Base-by-base conservation (phyloP, 2,797 vertebrate genomes). In the Sebastes nivosus region DNA sequence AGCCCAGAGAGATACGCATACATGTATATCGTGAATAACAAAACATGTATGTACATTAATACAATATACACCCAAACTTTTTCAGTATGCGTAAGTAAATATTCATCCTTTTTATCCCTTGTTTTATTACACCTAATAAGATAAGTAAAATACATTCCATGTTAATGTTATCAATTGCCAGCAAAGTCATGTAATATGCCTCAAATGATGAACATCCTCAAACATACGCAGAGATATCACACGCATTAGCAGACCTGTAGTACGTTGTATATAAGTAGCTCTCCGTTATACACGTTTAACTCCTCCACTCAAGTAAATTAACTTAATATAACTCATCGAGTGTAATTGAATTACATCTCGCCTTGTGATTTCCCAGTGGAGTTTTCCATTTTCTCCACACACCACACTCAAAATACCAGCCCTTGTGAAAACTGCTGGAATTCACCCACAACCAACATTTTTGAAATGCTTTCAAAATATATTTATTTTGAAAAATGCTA, bases 401-500 rank as follows among this genome's bases (percentile, higher is more conserved):
- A 13, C 75, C 54, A 14, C 50, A 8, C 32, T 83, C 66, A 12
- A 27, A 86, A 73, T 22, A 57, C 64, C 72, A 64, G 30, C 36
- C n/a, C 68, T 64, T 2, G 10, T 68, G 75, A 83, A 67, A 69
- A 58, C 36, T 63, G 67, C 66, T 78, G 82, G 83, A 88, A 84
- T 86, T 77, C 50, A 55, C 58, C 86, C 87, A 29, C 75, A 75
- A 12, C 77, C 75, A 75, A 12, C 77, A 79, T 90, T 88, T 89
- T 71, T 80, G 11, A 83, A 79, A 90, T 82, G 64, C 77, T 79
- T 79, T 88, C 79, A 79, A 72, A 78, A 77, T 79, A 55, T 68
- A 81, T 87, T 88, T 88, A 90, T 91, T 82, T 74, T 72, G 75
- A 81, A 90, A 88, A 87, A 89, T 89, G 88, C 90, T 87, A 91